Base-by-base conservation (phyloP, 2,113 vertebrate genomes). In the Larimichthys polyactis region DNA sequence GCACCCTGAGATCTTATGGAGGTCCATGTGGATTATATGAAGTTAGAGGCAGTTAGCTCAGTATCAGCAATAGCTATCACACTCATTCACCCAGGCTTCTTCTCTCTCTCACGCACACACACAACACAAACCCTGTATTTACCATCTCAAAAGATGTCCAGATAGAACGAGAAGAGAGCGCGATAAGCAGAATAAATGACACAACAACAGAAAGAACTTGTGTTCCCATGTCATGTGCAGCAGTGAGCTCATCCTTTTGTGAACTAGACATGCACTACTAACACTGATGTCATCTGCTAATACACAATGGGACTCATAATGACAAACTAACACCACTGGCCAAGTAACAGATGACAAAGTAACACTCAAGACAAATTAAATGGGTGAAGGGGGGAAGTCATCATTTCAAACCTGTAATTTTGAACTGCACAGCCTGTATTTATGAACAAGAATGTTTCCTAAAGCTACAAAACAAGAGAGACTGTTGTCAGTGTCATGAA, bases 191-290 rank as follows among this genome's bases (percentile, higher is more conserved):
- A 65, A 68, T 57, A 24, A 57, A 63, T 27, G 0, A 71, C 66
- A 16, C 11, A n/a, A 43, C 1, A 32, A 72, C 20, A 55, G 52
- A 77, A 46, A 71, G 55, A 66, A 20, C 29, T 20, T 59, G 63
- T 67, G 60, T 70, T 36, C 59, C 51, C 7, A 19, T 71, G 70
- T 71, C 59, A 67, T 67, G 79, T 71, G 65, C 29, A 72, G 78
- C 71, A 19, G 48, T 91, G 79, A 87, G 70, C 77, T 90, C 88
- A 84, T 73, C 76, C 16, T 22, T 58, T 72, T 46, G 49, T 63
- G 49, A 72, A 75, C 52, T 17, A 19, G 17, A 64, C 29, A 0
- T 17, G 15, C 19, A n/a, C 9, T 17, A 4, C 63, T 59, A 55
- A 72, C 75, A 43, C 60, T 85, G 69, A 75, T 73, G 83, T 87